Evolutionary conservation across 1,140 invertebrate species (phyloP), one percentile per base, ranked within the genome.

Genomic region (Macrocentrus cingulum): DNA sequence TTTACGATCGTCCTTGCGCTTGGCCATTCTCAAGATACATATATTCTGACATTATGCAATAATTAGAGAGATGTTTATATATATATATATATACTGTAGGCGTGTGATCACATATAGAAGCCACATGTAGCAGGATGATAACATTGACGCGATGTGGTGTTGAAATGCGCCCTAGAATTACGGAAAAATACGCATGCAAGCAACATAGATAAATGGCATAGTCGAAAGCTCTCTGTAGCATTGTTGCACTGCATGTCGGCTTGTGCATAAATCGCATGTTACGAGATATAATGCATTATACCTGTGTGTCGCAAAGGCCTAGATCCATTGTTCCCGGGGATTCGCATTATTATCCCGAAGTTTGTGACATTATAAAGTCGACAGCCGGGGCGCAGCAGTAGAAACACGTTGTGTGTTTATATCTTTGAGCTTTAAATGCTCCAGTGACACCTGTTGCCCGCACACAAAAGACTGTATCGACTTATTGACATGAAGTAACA

Each of bases 381-480:
- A 51, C 49, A 51, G 16, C 29, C 11, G 19, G 49, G 18, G 36
- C 29, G 44, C 22, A 32, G 22, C 13, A 32, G 20, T 13, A 22
- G 22, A 44, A 22, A 20, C 19, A 32, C 22, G 19, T 51, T 20
- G n/a, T 39, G 54, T 32, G 41, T 56, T 44, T 61, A 53, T 61
- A 61, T 56, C 41, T 58, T 58, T n/a, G 7, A 37, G 53, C 49
- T 56, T 54, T 49, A 58, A 58, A 54, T 58, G 55, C 44, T 55
- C 44, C 15, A 53, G 29, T 61, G 60, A 61, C 60, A 61, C 60
- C 55, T 61, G 60, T 61, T 61, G 60, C 49, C n/a, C 1, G 56
- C 46, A 57, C 34, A 46, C 39, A 58, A 42, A 50, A 49, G 49
- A 45, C 25, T 51, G 25, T 57, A 60, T 61, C 56, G 62, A 62